Conservation (phyloP, 2,888 invertebrate genomes). For the Poecilobothrus nobilitatus region DNA sequence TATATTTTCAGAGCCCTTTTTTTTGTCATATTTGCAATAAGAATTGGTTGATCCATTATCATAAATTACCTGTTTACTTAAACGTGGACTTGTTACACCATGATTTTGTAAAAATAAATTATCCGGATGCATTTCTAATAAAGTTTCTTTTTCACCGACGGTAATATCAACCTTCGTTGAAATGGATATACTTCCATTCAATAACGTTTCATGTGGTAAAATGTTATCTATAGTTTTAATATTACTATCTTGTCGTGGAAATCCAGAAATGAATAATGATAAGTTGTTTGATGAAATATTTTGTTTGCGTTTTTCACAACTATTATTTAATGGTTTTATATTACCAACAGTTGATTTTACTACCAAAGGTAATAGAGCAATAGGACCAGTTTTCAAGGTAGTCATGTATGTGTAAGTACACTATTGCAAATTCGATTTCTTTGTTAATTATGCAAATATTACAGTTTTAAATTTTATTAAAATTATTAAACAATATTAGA, state of each 20-base stretch:
- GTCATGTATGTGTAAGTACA: conserved; percentile 23
- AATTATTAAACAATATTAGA: too few relatives aligned
- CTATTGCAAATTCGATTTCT: too few relatives aligned
- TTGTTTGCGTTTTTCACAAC: conserved; percentile 11
- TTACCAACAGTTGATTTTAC: conserved; percentile 10
- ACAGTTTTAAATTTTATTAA: too few relatives aligned
- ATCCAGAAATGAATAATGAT: too few relatives aligned
- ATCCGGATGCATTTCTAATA: conserved; percentile 39
- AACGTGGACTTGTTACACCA: conserved; percentile 36
- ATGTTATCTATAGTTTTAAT: too few relatives aligned
- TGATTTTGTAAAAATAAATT: conserved; percentile 37
- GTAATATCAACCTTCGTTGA: too few relatives aligned
- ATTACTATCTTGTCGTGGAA: too few relatives aligned
- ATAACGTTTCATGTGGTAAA: too few relatives aligned
- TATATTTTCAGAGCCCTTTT: background rate
- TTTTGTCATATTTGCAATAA: background rate
- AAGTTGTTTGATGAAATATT: conserved; percentile 7
- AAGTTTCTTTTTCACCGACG: too few relatives aligned
- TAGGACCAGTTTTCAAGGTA: conserved; percentile 28
- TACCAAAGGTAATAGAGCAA: conserved; percentile 20
- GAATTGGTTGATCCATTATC: background rate
- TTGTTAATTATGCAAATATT: too few relatives aligned
- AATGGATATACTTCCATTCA: too few relatives aligned
- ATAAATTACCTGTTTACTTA: conserved; percentile 20
- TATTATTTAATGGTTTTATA: background rate